These are phyloP conservation scores for Phaonia tiefii DNA, from an alignment of 2,888 invertebrate species.

Conservation along the genomic window DNA sequence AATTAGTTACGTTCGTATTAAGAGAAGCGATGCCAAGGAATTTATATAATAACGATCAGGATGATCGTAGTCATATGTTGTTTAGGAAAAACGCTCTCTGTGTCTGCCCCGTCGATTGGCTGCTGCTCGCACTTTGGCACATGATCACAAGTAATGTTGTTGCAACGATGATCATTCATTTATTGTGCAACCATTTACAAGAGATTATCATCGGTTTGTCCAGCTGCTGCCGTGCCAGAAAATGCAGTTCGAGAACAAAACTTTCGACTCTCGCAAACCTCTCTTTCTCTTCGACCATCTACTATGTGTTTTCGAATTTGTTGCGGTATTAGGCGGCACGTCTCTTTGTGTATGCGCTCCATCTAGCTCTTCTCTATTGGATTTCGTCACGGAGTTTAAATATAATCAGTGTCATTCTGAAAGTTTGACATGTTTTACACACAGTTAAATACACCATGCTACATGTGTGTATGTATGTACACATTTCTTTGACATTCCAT, in stretches of 20 bases:
- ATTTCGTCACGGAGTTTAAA: slow-evolving; percentile 69
- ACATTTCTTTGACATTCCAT: background rate
- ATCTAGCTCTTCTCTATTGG: slow-evolving; percentile 54
- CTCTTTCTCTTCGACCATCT: background rate
- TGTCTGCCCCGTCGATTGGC: slow-evolving; percentile 1
- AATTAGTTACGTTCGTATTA: slow-evolving; percentile 69
- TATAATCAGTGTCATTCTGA: slow-evolving; percentile 68
- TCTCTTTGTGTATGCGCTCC: slow-evolving; percentile 43
- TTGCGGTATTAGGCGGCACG: slow-evolving; percentile 64
- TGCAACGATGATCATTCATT: slow-evolving; percentile 42
- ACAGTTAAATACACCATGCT: slow-evolving; percentile 15
- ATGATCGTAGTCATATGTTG: slow-evolving; percentile 49
- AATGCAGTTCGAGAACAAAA: slow-evolving; percentile 9
- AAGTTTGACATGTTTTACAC: slow-evolving; percentile 57
- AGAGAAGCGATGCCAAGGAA: slow-evolving; percentile 24
- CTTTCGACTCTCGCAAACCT: slow-evolving; percentile 7
- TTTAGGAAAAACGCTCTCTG: slow-evolving; percentile 2
- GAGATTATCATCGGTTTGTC: slow-evolving; percentile 69
- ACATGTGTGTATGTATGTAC: background rate
- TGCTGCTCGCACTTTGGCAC: slow-evolving; percentile 47
- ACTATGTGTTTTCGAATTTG: slow-evolving; percentile 54
- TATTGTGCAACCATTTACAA: slow-evolving; percentile 60
- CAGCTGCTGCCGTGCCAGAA: slow-evolving; percentile 56
- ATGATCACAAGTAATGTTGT: slow-evolving; percentile 47
- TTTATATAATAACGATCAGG: slow-evolving; percentile 26